Percentiles rank a stretch among this genome's conserved stretches.
Evolutionary conservation across 2,113 vertebrate species (phyloP).

Genomic region (Australoheros scitulus): DNA sequence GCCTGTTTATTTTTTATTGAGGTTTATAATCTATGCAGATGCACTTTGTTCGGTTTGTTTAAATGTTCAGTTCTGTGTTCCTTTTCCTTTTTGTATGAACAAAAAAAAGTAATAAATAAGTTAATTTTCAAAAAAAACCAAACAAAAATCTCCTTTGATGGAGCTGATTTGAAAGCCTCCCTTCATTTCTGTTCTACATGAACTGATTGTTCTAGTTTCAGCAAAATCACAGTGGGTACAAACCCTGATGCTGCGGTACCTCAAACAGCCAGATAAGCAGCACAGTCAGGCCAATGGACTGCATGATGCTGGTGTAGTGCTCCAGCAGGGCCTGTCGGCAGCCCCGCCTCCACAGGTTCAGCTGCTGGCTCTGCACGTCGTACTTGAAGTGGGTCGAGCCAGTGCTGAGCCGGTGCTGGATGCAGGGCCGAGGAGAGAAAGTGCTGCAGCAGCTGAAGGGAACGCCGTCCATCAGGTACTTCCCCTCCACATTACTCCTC

Average conservation of each 20-base stretch:
- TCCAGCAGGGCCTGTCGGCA: constrained; percentile 85
- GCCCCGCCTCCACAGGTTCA: constrained; percentile 86
- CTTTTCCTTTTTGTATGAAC: no score
- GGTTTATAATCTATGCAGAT: no score
- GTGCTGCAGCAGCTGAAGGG: constrained; percentile 92
- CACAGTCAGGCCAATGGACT: constrained; percentile 81
- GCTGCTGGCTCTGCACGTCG: constrained; percentile 78
- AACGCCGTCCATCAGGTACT: constrained; percentile 85
- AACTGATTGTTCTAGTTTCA: not conserved
- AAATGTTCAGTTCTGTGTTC: no score
- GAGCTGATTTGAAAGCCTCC: not conserved
- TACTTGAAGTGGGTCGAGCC: constrained; percentile 84
- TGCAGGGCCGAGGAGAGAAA: constrained; percentile 86
- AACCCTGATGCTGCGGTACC: constrained; percentile 66
- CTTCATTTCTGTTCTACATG: not conserved
- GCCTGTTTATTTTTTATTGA: no score
- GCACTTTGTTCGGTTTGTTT: no score
- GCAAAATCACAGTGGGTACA: not conserved
- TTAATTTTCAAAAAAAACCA: no score
- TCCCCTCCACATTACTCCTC: constrained; percentile 85
- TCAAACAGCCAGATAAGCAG: constrained; percentile 90
- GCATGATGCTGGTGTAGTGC: constrained; percentile 85
- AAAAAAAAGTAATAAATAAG: no score
- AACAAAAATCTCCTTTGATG: not conserved
- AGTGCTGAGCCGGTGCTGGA: constrained; percentile 87